These are phyloP conservation scores for Hemicrepidius hirtus DNA, from an alignment of 2,888 invertebrate genomes.

Conservation along the genomic window DNA sequence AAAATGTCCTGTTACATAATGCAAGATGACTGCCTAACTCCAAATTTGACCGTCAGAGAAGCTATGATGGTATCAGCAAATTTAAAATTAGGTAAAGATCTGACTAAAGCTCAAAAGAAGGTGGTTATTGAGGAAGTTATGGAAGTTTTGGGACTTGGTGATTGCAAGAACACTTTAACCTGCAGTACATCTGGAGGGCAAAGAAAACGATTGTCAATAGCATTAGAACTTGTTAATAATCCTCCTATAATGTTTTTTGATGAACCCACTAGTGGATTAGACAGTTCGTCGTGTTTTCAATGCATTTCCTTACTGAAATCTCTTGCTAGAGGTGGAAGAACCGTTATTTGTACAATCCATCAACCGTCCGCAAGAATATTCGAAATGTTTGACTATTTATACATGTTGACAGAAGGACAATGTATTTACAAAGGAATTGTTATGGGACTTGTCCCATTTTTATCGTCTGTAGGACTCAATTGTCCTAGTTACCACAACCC, in stretches of 20 bases:
- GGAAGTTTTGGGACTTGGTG: slow-evolving; percentile 87
- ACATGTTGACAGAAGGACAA: slow-evolving; percentile 93
- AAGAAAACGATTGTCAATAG: slow-evolving; percentile 92
- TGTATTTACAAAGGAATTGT: slow-evolving; percentile 94
- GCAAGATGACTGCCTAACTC: slow-evolving; percentile 94
- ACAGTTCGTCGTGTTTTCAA: slow-evolving; percentile 96
- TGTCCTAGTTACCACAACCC: slow-evolving; percentile 98
- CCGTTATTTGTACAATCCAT: slow-evolving; percentile 97
- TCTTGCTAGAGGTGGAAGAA: slow-evolving; percentile 89
- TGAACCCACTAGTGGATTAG: slow-evolving; percentile 94
- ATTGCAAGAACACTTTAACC: slow-evolving; percentile 86
- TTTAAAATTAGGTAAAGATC: slow-evolving; percentile 90
- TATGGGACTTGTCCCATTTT: slow-evolving; percentile 88
- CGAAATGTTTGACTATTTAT: slow-evolving; percentile 96
- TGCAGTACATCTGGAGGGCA: slow-evolving; percentile 92
- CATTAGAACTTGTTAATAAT: slow-evolving; percentile 94
- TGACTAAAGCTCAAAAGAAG: slow-evolving; percentile 82
- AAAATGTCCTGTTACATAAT: slow-evolving; percentile 98
- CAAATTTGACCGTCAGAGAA: slow-evolving; percentile 92
- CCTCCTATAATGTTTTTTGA: slow-evolving; percentile 99
- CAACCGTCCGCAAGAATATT: slow-evolving; percentile 96
- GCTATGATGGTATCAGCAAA: slow-evolving; percentile 96
- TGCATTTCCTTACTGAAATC: slow-evolving; percentile 92
- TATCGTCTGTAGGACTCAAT: slow-evolving; percentile 87
- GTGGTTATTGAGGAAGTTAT: slow-evolving; percentile 90